Base-by-base conservation (phyloP, 2,888 invertebrate species). In the Apotomis turbidana region DNA sequence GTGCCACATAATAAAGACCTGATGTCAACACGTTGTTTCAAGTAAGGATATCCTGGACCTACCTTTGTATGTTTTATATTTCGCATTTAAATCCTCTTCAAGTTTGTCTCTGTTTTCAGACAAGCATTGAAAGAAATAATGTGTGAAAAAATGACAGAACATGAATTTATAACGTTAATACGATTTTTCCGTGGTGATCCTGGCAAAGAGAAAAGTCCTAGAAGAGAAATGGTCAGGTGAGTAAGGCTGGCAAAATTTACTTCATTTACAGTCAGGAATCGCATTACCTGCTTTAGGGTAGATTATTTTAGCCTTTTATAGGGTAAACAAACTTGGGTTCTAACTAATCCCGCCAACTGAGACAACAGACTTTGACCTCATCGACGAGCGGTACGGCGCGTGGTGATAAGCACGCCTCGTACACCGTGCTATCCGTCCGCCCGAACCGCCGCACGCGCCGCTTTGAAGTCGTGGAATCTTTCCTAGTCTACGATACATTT, bases 121-220 rank as follows among this genome's bases (percentile, higher is more conserved):
- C 93, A 95, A 80, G 95, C 96, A 3, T 80, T 97, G 57, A 94
- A 95, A 78, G 94, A 95, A 78, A 91, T 96, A 66, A 94, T 97
- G 90, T 95, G 95, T 10, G 94, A 95, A 44, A 91, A 94, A 76
- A 96, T 97, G 86, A 95, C 95, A 0, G 97, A 97, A 80, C 97
- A 97, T 75, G 97, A 97, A 88, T 96, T 97, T 84, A 91, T 97
- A 4, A 96, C 97, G 0, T 88, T 97, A 9, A 95, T 96, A 12
- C 94, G 97, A 76, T 93, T 95, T 77, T 97, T 96, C 86, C 95
- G 96, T 0, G 95, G 95, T 0, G 95, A 95, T 76, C 82, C 93
- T 74, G 88, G 95, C 77, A 83, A 94, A 68, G 87, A 91, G 70
- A 85, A 86, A 78, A 93, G 89, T 75, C 89, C 89, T 1, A 81